Evolutionary conservation across 2,113 vertebrate genomes (phyloP), one percentile per base, ranked within the genome.

Genomic region (Semicossyphus pulcher): DNA sequence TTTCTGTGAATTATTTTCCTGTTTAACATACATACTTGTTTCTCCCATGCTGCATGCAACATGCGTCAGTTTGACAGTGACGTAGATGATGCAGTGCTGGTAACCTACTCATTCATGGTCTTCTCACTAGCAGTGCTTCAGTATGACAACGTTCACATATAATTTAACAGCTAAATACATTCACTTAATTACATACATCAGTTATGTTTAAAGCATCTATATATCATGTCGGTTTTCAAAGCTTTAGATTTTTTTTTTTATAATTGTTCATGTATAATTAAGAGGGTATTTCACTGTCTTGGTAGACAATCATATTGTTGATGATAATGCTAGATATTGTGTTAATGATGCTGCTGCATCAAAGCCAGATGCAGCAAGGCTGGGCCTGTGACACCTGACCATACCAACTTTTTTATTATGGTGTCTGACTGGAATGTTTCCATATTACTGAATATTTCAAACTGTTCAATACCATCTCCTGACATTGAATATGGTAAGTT

Each of bases 11-110:
- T 39, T 4, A 39, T 3, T 39, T 44, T 20, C 6, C 7, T 18
- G 3, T 18, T 5, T 9, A 41, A 10, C 18, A 37, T 32, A 5
- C 4, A 5, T 15, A 9, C 9, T 7, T 42, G 39, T 48, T 41
- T 44, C 21, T 57, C 18, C 65, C 32, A 36, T 28, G 66, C 63
- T 65, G 63, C 75, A 44, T 71, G 60, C 56, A 76, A 69, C 66
- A 77, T 65, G 77, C 79, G 62, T 81, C 79, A 73, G 25, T 72
- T 57, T 69, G 69, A 53, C 67, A 49, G 39, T 89, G 82, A 88
- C 82, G 84, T 78, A 71, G 21, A 28, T 82, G 76, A 76, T 66
- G 80, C 73, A 44, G 81, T 60, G 48, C 20, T 49, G 59, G 47
- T 44, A 8, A 18, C 29, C 26, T 10, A 4, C 28, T 56, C 57